These are phyloP conservation scores for Argyrosomus regius DNA, from an alignment of 2,797 vertebrate species.

Conservation along the genomic window DNA sequence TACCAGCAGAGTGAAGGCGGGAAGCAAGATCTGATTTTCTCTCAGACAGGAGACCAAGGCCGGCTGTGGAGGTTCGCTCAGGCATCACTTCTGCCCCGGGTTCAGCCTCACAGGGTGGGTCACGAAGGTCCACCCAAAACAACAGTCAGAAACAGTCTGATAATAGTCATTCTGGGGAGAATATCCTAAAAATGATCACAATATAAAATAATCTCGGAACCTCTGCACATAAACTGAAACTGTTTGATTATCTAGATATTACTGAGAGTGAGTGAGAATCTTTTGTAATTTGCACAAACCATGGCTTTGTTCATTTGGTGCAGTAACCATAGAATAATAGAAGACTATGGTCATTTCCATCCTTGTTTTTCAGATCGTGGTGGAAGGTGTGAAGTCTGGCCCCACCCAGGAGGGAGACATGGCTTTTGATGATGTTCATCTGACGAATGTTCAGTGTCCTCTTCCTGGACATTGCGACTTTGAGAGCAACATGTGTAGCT, in stretches of 20 bases:
- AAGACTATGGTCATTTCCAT: neutral
- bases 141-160: too few species aligned
- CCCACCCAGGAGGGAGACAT: conserved; percentile 75
- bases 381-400: conserved; percentile 81
- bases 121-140: neutral
- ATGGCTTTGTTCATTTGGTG: too few species aligned
- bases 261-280: too few species aligned
- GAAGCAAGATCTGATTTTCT: conserved; percentile 71
- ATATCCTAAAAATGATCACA: neutral
- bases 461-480: conserved; percentile 82
- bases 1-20: conserved; percentile 77
- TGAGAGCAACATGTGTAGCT: conserved; percentile 81
- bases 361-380: conserved; percentile 74
- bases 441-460: conserved; percentile 74
- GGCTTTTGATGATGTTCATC: conserved; percentile 84
- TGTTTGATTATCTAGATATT: too few species aligned
- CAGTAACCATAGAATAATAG: too few species aligned
- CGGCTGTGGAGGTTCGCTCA: conserved; percentile 82
- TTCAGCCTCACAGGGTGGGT: conserved; percentile 80
- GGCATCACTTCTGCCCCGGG: conserved; percentile 64
- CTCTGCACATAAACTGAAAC: too few species aligned
- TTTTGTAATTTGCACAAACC: too few species aligned
- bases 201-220: too few species aligned
- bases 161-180: neutral
- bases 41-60: conserved; percentile 79